Evolutionary conservation across 1,140 invertebrate species (phyloP).

Genomic region (Ephestia elutella): DNA sequence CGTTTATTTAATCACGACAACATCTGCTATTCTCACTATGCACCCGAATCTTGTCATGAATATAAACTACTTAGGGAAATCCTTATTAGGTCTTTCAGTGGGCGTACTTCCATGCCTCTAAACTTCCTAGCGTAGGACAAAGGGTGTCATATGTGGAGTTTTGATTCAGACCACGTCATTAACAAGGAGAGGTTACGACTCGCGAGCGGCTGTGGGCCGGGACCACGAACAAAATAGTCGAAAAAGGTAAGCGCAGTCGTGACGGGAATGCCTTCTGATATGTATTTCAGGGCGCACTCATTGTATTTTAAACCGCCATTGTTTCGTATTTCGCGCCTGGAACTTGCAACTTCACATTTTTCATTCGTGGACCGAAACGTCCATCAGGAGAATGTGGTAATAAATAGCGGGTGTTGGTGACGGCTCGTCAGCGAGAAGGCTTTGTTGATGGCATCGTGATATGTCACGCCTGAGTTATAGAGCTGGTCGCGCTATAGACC

Average conservation of each 20-base stretch:
- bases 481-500: background rate
- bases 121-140: no score
- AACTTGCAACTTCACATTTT: slow-evolving; percentile 16
- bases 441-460: slow-evolving; percentile 7
- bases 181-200: slow-evolving; percentile 49
- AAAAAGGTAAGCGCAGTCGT: slow-evolving; percentile 65
- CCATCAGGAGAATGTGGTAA: slow-evolving; percentile 25
- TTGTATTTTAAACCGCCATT: slow-evolving; percentile 70
- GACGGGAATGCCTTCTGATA: slow-evolving; percentile 61
- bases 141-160: slow-evolving; percentile 18
- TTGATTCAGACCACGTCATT: slow-evolving; percentile 61
- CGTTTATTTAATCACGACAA: slow-evolving; percentile 50
- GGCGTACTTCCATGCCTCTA: background rate
- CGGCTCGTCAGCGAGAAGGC: slow-evolving; percentile 11
- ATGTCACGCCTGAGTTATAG: background rate
- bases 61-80: slow-evolving; percentile 21
- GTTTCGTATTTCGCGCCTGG: slow-evolving; percentile 66
- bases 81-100: slow-evolving; percentile 24
- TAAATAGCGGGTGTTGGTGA: slow-evolving; percentile 25
- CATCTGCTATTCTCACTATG: slow-evolving; percentile 40
- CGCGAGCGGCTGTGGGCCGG: slow-evolving; percentile 41
- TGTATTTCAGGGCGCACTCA: slow-evolving; percentile 62
- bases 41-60: slow-evolving; percentile 22
- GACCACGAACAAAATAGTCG: slow-evolving; percentile 59
- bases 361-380: slow-evolving; percentile 19